phyloP scores from a whole-genome alignment of 2,797 vertebrate species.

The Eospalax fontanierii region DNA sequence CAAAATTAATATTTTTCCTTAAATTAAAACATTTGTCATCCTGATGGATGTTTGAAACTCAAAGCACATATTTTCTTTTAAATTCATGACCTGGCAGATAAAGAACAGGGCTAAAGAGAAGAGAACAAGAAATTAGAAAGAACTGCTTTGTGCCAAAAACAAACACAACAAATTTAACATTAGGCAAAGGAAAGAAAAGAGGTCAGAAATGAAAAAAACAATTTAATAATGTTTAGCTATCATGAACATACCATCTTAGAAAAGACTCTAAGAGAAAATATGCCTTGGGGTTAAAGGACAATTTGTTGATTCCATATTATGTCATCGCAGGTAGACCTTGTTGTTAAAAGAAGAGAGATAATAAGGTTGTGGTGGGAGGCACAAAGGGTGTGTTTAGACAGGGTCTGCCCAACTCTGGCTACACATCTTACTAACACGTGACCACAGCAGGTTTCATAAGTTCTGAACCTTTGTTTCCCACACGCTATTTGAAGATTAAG shows the following conservation, averaged over 20 bases:
- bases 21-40: constrained; percentile 61
- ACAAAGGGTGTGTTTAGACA: background rate
- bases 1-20: background rate
- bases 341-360: background rate
- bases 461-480: background rate
- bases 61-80: constrained; percentile 29
- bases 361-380: background rate
- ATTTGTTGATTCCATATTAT: background rate
- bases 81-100: constrained; percentile 2
- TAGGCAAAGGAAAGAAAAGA: background rate
- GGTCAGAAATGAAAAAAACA: constrained; percentile 6
- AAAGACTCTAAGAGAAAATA: background rate
- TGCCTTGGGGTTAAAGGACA: background rate
- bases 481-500: background rate
- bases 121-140: background rate
- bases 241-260: background rate
- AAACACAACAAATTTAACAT: background rate
- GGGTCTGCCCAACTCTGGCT: background rate
- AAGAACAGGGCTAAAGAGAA: background rate
- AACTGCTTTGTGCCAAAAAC: background rate
- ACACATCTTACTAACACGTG: background rate
- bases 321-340: background rate
- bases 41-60: constrained; percentile 57
- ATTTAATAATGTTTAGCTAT: background rate
- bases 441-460: background rate